Base-by-base conservation (phyloP, 1,140 invertebrate species). In the Diabrotica virgifera region DNA sequence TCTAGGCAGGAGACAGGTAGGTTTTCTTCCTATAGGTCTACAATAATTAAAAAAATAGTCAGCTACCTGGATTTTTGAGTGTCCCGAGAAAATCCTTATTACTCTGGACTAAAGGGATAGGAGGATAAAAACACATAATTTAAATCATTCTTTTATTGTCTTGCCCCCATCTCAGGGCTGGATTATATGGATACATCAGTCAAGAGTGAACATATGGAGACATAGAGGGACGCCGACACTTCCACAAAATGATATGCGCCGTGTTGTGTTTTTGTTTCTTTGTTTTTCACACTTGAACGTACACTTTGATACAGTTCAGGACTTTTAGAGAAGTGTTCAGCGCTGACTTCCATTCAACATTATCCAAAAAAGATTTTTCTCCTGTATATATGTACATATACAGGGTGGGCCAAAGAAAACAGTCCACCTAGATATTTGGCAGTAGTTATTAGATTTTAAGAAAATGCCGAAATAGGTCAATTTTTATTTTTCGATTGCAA, bases 121-220 rank as follows among this genome's bases (percentile, higher is more conserved):
- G 40, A 46, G n/a, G 6, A 46, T 46, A 46, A 46, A 46, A 46
- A 3, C 8, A 46, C 8, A 46, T 46, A 46, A 24, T 46, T 38
- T 74, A 75, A 72, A 74, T 76, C 73, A 76, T 72, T 74, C 65
- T 74, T 76, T 76, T 76, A 76, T 76, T 76, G 74, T 76, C 74
- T 71, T 76, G 74, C 74, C 74, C 74, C 52, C 58, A 59, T 46
- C 36, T 51, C 62, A 68, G 74, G 73, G 71, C 71, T 76, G 73
- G 72, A 70, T 75, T 74, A 72, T 74, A 73, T 69, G 72, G 74
- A 74, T 74, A 76, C 73, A 75, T 76, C 74, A 76, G 74, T 76
- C 74, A 73, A 73, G 67, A 74, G 74, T 76, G 72, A 76, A 76
- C 70, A 68, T 73, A 70, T 76, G 65, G 72, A 73, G 73, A 76